Evolutionary conservation across 2,888 invertebrate species (phyloP).

Genomic region (Merodon equestris): DNA sequence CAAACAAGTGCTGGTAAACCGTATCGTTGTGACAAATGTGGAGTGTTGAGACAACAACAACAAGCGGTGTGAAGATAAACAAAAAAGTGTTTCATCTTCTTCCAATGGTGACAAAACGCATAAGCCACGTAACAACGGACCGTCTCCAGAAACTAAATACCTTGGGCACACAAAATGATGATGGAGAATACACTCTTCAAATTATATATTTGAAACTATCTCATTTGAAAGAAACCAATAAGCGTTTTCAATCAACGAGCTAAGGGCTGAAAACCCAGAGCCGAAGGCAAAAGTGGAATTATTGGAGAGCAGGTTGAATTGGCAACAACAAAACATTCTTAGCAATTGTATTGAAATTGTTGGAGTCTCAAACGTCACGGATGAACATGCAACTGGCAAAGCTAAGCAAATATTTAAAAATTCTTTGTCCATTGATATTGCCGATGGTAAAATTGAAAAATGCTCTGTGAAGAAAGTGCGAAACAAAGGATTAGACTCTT

Average conservation of each 20-base stretch:
- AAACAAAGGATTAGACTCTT: too few species aligned
- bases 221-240: background rate
- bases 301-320: background rate
- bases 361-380: constrained; percentile 12
- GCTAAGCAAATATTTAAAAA: background rate
- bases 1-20: background rate
- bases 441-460: too few species aligned
- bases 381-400: background rate
- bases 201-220: too few species aligned
- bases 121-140: background rate
- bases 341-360: constrained; percentile 13
- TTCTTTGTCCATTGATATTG: constrained; percentile 5
- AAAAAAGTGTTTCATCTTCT: too few species aligned
- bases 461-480: too few species aligned
- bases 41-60: too few species aligned
- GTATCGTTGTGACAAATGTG: constrained; percentile 1
- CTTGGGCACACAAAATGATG: too few species aligned
- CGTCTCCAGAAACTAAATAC: background rate
- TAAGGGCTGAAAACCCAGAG: background rate
- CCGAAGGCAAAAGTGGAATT: too few species aligned
- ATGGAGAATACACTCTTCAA: too few species aligned
- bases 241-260: background rate
- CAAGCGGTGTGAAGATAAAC: too few species aligned
- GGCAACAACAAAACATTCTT: background rate
- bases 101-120: background rate